These are phyloP conservation scores for Cyclargus thomasi DNA, from an alignment of 1,140 invertebrate species.

Conservation along the genomic window DNA sequence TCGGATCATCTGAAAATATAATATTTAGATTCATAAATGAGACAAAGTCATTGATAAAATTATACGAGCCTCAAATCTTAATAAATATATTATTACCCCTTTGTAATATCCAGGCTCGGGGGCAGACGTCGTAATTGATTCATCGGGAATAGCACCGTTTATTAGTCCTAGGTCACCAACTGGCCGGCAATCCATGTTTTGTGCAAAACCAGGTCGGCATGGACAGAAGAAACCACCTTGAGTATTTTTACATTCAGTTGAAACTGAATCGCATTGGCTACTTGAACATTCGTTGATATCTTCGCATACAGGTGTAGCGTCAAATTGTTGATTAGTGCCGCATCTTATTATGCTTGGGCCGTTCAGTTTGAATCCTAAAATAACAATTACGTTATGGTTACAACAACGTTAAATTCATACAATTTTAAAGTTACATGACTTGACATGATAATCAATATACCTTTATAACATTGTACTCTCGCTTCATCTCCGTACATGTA, in stretches of 20 bases:
- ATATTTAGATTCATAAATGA: neutral
- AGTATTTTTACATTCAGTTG: slow-evolving; percentile 93
- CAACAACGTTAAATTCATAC: neutral
- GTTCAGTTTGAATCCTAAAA: slow-evolving; percentile 59
- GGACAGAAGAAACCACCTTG: slow-evolving; percentile 94
- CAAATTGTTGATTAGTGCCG: slow-evolving; percentile 89
- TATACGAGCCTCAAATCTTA: neutral
- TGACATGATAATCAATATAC: slow-evolving; percentile 71
- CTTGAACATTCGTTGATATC: slow-evolving; percentile 95
- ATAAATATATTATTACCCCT: slow-evolving; percentile 75
- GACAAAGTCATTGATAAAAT: neutral
- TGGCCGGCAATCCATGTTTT: slow-evolving; percentile 91
- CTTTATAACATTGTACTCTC: slow-evolving; percentile 92
- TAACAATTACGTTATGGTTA: neutral
- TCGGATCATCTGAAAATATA: slow-evolving; percentile 79
- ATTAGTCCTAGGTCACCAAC: slow-evolving; percentile 91
- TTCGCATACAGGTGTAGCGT: slow-evolving; percentile 89
- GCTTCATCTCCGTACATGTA: slow-evolving; percentile 95
- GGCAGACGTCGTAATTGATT: slow-evolving; percentile 89
- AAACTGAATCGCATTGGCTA: slow-evolving; percentile 91
- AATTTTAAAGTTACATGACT: slow-evolving; percentile 9
- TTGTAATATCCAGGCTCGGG: slow-evolving; percentile 88
- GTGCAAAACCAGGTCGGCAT: slow-evolving; percentile 88
- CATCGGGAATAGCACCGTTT: slow-evolving; percentile 92
- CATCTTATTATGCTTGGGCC: slow-evolving; percentile 90